Evolutionary conservation across 2,797 vertebrate genomes (phyloP), one percentile per base, ranked within the genome.

Genomic region (Schizothorax lantsangensis): DNA sequence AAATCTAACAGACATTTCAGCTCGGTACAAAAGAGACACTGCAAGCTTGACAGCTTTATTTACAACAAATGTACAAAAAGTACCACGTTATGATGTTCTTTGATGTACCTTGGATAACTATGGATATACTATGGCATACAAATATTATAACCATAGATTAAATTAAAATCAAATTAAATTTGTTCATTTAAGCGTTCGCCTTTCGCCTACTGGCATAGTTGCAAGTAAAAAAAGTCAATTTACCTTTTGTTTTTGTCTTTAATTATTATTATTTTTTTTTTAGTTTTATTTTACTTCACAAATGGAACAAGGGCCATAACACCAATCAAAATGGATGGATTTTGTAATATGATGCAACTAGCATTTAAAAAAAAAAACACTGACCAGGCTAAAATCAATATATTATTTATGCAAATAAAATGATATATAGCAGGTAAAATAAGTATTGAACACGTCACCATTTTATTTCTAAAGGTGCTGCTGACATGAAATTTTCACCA

Each of bases 211-310:
- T 68, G 10, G 11, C 69, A 30, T n/a, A 7, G 3, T 14, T 72
- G n/a, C 10, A 72, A 72, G 12, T 19, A 26, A 45, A 72, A 72
- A 45, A 73, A n/a, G 23, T 23, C 6, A 8, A 26, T 73, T 15
- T 71, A 17, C 38, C 8, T 40, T 36, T 36, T 38, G 9, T n/a
- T 72, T 21, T 21, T 1, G 4, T 12, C 26, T 45, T 43, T 6
- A 7, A 6, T 30, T 30, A n/a, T n/a, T 30, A 30, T 30, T 30
- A 1, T 1, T 30, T 30, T 30, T 30, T 30, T 30, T 8, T 45
- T 26, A 72, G 21, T n/a, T 73, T 43, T n/a, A 72, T n/a, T 69
- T 69, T 45, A n/a, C 69, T 72, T 72, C 21, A 43, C 38, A 72
- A 72, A 72, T 43, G 38, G 69, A 72, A 43, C 5, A 72, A 72